Base-by-base conservation (phyloP, 2,888 invertebrate genomes). In the Latheticus oryzae region DNA sequence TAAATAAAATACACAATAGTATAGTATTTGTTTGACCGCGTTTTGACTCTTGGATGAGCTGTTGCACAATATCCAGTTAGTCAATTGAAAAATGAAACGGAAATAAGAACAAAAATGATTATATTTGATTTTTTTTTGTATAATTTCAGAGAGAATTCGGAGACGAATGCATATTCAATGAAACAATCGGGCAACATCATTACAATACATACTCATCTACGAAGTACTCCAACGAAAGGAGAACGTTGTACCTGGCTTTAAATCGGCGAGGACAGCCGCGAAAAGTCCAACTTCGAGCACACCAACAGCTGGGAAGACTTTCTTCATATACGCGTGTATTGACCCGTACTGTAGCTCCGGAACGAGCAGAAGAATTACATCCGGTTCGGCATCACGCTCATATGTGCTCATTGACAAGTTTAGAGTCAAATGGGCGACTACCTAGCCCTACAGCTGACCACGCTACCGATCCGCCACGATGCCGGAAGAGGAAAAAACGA, bases 131-230 rank as follows among this genome's bases (percentile, higher is more conserved):
- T 24, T 26, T 23, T 28, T 76, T 78, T 82, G 85, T 84, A n/a
- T n/a, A n/a, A n/a, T 90, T 89, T 73, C 90, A 93, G 92, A 88
- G 86, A 82, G 88, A 89, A 79, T 90, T 89, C 83, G 87, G 87
- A 76, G 87, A 89, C 77, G 82, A 82, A 70, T 93, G 93, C 82
- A 85, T 91, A 77, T 92, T 93, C 85, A 90, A 91, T 81, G 93
- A 93, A 82, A 88, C 87, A 76, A 87, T 92, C 79, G 91, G 89
- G 79, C 87, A 88, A 78, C 88, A 91, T 79, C 87, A 90, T 78
- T 93, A 91, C 82, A 93, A 92, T 79, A 90, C 90, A 55, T 93
- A 93, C 81, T 89, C 91, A 72, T 88, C 88, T 68, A 84, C 84
- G 60, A 86, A 87, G 77, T 87, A 87, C 81, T 88, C 88, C 59